Evolutionary conservation across 1,140 invertebrate species (phyloP), one percentile per base, ranked within the genome.

Genomic region (Drosophila tsacasi): DNA sequence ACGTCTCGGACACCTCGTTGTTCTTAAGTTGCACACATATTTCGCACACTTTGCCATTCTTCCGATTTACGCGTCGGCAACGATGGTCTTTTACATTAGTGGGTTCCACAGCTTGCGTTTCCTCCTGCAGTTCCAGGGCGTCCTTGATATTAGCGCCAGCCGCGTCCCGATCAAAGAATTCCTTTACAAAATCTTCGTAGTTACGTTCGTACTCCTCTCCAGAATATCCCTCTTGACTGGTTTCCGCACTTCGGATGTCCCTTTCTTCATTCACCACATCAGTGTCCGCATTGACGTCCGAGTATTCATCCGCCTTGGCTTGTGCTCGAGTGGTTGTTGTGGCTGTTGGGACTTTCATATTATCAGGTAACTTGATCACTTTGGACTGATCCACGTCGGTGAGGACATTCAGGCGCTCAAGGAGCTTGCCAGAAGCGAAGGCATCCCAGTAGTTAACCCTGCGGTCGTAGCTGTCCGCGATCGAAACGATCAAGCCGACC

Each of bases 101-200:
- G 13, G 83, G 71, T 32, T 81, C 61, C 10, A 59, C 35, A 23
- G 35, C 52, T 19, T 65, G 66, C 2, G 59, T 69, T 30, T 84
- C 66, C 42, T 76, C 25, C 21, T 59, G 49, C 27, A 21, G 54
- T 23, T 52, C 67, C 1, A 32, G 25, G 46, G 60, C 32, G 15
- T 40, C 63, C 6, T 71, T 32, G 1, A 63, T 40, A 17, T 60
- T 47, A 17, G 71, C 67, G 10, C 54, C 67, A 15, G 63, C 27
- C 17, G 62, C 59, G 10, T 71, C 47, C n/a, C 79, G 64, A 61
- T 92, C 75, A 12, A 92, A 92, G 47, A 92, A 92, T 46, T 90
- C 54, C 1, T 77, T 75, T 40, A 92, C 91, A 60, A 92, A 92
- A 19, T 84, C 62, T 15, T 92, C 87, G 61, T 92, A 92, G 39